Base-by-base conservation (phyloP, 2,113 vertebrate species). In the Bufo bufo region DNA sequence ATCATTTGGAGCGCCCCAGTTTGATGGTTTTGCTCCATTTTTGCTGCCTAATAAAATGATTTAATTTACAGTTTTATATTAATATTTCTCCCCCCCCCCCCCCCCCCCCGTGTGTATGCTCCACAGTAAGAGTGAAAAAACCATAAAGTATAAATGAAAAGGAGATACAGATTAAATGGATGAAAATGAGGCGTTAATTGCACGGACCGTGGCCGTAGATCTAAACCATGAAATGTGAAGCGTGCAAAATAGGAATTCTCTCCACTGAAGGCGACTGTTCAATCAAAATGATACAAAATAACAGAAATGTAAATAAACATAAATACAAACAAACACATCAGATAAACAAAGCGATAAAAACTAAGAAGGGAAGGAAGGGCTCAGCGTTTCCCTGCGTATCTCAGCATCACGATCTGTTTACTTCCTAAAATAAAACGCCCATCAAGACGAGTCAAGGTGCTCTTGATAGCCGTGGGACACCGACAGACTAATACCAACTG, bases 391-490 rank as follows among this genome's bases (percentile, higher is more conserved):
- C 13, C 23, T 83, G 17, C 61, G 20, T 83, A 58, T 50, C 56
- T 83, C 13, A 1, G 6, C 63, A 47, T 49, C 52, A 20, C 6
- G 80, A 83, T 83, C 79, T 88, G 86, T 88, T 88, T 88, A 88
- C 86, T 81, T 87, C 77, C 79, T 77, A 88, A 82, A 83, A 88
- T 88, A 83, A 86, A 87, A 88, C 86, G 83, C 56, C 17, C 79
- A 88, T 83, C 66, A 83, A 75, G 56, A 83, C 79, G 63, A 88
- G 79, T 65, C 86, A 88, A 83, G 86, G 86, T 88, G 86, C 86
- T 88, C 86, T 88, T 88, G 86, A 77, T 81, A 88, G 79, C 80
- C 79, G 14, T 88, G 86, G 86, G 85, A 88, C 86, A 83, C 56
- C 79, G 20, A 14, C 86, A 83, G 86, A 83, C 69, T 82, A 63